Evolutionary conservation across 2,888 invertebrate genomes (phyloP), one percentile per base, ranked within the genome.

Genomic region (Agelastica alni): DNA sequence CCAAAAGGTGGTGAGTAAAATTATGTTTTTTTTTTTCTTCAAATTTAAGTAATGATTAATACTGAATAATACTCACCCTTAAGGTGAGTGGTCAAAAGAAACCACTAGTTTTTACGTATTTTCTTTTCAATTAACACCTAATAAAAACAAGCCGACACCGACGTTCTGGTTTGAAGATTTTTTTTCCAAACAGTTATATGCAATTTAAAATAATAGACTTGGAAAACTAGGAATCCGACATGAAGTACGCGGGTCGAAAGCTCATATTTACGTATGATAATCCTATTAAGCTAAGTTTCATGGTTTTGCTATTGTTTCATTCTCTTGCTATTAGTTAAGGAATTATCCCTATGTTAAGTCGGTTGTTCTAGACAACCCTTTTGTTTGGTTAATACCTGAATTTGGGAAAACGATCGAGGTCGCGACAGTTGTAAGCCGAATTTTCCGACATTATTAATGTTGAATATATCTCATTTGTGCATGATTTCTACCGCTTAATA

Each of bases 311-410:
- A 56, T 56, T 51, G 56, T 56, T 56, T 47, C 56, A 56, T 56
- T 56, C 56, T 51, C 56, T 51, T 41, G 51, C 56, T 51, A 56
- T 56, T 56, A 56, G 56, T 56, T 17, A 56, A 56, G 56, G 56
- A 56, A 51, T 56, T 56, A 56, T 56, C 51, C 51, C 47, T 37
- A 43, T 32, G 47, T 37, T 31, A 36, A 43, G 51, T 47, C 51
- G 47, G 51, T 36, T 51, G 43, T 42, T 51, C 47, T 43, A 47
- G 34, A 28, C 12, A 37, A 13, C 41, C 43, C 51, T 47, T 56
- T 56, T 51, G 51, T 47, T 43, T 28, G 39, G 30, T 46, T 51
- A 47, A 51, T 56, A 47, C 37, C 56, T 51, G 36, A 30, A 47
- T 47, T 47, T 47, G 32, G 42, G 45, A 31, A 48, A 48, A 41